Evolutionary conservation across 1,140 invertebrate genomes (phyloP), one percentile per base, ranked within the genome.

Genomic region (Diachasmimorpha longicaudata): DNA sequence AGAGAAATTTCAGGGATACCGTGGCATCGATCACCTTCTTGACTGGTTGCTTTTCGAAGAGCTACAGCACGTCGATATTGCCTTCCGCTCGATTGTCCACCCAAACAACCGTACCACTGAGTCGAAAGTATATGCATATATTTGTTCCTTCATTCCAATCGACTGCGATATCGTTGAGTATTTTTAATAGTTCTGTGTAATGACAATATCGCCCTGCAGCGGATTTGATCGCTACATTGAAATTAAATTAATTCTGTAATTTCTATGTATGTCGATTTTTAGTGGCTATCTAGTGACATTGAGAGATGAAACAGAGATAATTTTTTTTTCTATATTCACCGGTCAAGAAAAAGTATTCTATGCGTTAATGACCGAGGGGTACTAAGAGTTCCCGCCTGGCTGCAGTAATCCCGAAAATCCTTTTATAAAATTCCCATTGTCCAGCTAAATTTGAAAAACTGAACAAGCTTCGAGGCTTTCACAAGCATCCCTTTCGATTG

Each of bases 381-480:
- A 46, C 67, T 36, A 74, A 75, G 70, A 77, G 67, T 10, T 42
- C 9, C 14, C 67, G 76, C 77, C 48, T 67, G 74, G 71, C 69
- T 72, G 68, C 76, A 66, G 21, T 42, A 76, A 78, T 78, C 77
- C 78, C 58, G 79, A 70, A 80, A 80, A 80, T 80, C 77, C 79
- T 80, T 80, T 80, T 78, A 80, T 78, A 75, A 72, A 74, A 70
- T 77, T 48, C 3, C 77, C 75, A 69, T 63, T 25, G 48, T 55
- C 39, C 70, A 63, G 42, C 74, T 70, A 55, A 42, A 39, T 74
- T 48, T 25, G 21, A n/a, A 71, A 70, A 23, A 70, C 44, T 37
- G 44, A 66, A 73, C 77, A 66, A 76, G 74, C 77, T 71, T 52
- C 42, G 68, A 78, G 77, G 74, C 36, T 63, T 58, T 46, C 37